phyloP scores from a whole-genome alignment of 2,888 invertebrate genomes.

The Drosophila kambysellisi region DNA sequence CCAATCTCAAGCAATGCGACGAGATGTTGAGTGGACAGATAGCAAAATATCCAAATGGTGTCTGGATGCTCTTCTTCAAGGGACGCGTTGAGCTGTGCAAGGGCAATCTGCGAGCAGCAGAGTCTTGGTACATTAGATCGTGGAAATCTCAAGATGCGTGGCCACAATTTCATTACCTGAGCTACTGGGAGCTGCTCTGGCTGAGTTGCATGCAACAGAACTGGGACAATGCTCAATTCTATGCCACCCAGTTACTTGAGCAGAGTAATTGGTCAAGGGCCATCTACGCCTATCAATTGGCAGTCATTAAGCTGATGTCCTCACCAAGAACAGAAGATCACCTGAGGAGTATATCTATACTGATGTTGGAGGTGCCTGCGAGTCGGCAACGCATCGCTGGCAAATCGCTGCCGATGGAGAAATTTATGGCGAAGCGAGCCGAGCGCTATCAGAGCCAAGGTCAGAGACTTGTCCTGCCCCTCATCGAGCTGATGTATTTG shows the following conservation, averaged over 20 bases:
- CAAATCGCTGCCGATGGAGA: slow-evolving; percentile 98
- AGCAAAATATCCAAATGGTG: slow-evolving; percentile 91
- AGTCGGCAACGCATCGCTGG: slow-evolving; percentile 97
- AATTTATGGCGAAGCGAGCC: slow-evolving; percentile 95
- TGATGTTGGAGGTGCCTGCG: slow-evolving; percentile 91
- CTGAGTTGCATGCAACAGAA: slow-evolving; percentile 87
- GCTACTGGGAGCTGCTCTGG: slow-evolving; percentile 98
- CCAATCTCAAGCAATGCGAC: slow-evolving; percentile 90
- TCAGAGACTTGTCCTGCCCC: slow-evolving; percentile 91
- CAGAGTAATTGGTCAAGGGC: slow-evolving; percentile 97
- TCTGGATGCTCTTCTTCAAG: slow-evolving; percentile 96
- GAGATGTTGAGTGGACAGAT: slow-evolving; percentile 90
- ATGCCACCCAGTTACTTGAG: slow-evolving; percentile 89
- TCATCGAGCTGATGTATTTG: slow-evolving; percentile 94
- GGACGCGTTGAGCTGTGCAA: slow-evolving; percentile 93
- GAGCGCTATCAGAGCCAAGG: slow-evolving; percentile 92
- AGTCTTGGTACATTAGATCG: slow-evolving; percentile 91
- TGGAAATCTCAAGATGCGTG: slow-evolving; percentile 93
- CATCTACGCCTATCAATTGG: slow-evolving; percentile 96
- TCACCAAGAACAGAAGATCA: slow-evolving; percentile 79
- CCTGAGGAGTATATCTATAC: slow-evolving; percentile 85
- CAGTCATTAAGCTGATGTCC: slow-evolving; percentile 92
- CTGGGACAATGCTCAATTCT: slow-evolving; percentile 91
- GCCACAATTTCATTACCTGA: slow-evolving; percentile 96
- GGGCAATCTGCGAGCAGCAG: slow-evolving; percentile 90